phyloP scores from a whole-genome alignment of 2,888 invertebrate genomes.

The Leptinotarsa haldemani region DNA sequence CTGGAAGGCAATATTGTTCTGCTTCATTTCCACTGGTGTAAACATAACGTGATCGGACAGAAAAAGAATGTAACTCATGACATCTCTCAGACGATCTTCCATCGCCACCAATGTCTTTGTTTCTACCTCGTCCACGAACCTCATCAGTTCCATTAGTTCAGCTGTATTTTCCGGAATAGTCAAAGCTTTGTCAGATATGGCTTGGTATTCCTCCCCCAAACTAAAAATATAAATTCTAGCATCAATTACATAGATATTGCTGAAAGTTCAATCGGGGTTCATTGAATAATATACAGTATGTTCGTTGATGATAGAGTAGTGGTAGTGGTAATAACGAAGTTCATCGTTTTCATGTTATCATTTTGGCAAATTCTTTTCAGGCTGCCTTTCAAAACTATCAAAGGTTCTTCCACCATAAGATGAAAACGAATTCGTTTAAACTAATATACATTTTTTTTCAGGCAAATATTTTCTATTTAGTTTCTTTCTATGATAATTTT shows the following conservation, averaged over 20 bases:
- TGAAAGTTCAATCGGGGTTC: too few relatives aligned
- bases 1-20: constrained; percentile 87
- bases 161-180: constrained; percentile 86
- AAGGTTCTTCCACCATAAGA: too few relatives aligned
- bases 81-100: constrained; percentile 78
- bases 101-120: constrained; percentile 76
- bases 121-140: constrained; percentile 81
- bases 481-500: too few relatives aligned
- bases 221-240: constrained; percentile 63
- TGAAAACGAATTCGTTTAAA: too few relatives aligned
- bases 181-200: constrained; percentile 81
- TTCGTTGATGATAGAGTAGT: too few relatives aligned
- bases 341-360: too few relatives aligned
- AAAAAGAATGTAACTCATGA: constrained; percentile 82
- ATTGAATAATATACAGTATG: too few relatives aligned
- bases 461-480: too few relatives aligned
- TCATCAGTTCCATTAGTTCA: constrained; percentile 85
- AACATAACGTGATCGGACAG: constrained; percentile 85
- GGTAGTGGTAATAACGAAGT: too few relatives aligned
- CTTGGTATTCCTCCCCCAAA: constrained; percentile 85
- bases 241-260: background rate
- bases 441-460: too few relatives aligned
- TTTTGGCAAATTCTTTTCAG: too few relatives aligned
- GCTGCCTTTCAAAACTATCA: too few relatives aligned
- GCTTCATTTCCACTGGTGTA: constrained; percentile 87